These are phyloP conservation scores for Loxodonta africana DNA, from an alignment of 2,113 vertebrate species.

Conservation along the genomic window DNA sequence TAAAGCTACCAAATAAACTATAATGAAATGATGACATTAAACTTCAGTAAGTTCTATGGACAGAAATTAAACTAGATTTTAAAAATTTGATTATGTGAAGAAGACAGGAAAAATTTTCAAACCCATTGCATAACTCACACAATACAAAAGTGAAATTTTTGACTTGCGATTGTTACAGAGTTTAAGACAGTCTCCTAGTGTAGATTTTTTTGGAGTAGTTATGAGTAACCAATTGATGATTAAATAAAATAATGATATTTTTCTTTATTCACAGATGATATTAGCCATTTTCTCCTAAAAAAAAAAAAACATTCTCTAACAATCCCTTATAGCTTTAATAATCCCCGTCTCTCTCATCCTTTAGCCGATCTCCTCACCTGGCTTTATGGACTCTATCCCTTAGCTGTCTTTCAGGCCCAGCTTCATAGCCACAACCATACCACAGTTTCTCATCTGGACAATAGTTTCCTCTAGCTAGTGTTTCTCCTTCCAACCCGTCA, in stretches of 20 bases:
- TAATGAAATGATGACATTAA: background rate
- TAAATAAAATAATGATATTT: background rate
- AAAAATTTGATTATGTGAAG: background rate
- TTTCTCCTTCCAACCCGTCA: background rate
- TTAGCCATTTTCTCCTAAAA: background rate
- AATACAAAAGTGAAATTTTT: background rate
- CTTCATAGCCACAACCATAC: background rate
- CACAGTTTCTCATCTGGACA: background rate
- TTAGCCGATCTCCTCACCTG: background rate
- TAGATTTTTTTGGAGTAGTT: background rate
- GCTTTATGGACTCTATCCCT: background rate
- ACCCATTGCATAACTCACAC: background rate
- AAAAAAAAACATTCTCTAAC: background rate
- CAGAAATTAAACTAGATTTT: slow-evolving; percentile 52
- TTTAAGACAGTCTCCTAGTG: background rate
- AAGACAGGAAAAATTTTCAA: slow-evolving; percentile 3
- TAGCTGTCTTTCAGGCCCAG: background rate
- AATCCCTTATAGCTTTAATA: background rate
- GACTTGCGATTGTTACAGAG: background rate
- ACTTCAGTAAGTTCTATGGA: background rate
- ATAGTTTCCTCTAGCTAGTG: background rate
- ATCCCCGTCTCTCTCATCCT: background rate
- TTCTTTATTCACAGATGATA: background rate
- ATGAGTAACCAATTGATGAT: background rate
- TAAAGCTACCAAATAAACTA: slow-evolving; percentile 8